Evolutionary conservation across 2,888 invertebrate genomes (phyloP), one percentile per base, ranked within the genome.

Genomic region (Hermaeophaga mercurialis): DNA sequence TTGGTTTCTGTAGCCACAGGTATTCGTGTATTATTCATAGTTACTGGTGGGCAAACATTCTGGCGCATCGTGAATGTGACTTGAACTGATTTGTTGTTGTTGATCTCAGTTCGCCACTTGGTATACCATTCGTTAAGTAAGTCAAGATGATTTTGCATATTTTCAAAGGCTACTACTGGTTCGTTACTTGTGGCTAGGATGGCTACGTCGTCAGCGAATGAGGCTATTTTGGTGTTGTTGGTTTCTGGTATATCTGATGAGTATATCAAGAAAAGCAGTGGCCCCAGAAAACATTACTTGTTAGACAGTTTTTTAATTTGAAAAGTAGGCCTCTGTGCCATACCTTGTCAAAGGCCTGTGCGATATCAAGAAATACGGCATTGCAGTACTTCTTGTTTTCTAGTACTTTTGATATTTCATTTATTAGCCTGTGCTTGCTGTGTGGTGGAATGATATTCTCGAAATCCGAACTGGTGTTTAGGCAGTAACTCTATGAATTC

Each of bases 341-440:
- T 14, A 33, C 14, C 33, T 33, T 11, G 14, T 33, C 33, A 14
- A 33, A 33, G 14, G 12, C 11, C 8, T 33, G 33, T 33, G 33
- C 12, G 33, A 12, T 33, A 33, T 33, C 33, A 14, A 33, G 33
- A 33, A 33, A 33, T 33, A 33, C 33, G 12, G 33, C 14, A 14
- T 33, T 33, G 3, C 33, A 33, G 33, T 33, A 33, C 33, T 33
- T 33, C 33, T 33, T 33, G 12, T 33, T 14, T 33, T 33, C 33
- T 12, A 14, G 33, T 12, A 3, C 12, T 33, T 11, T 33, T 33
- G 33, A 33, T 12, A 33, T 33, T 33, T 33, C 12, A 33, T 33
- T 26, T 8, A 26, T 26, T 26, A 26, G 26, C 33, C 11, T 33
- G 14, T 33, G 33, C 33, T 12, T 33, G 33, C 8, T 33, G 14